Percentiles rank a stretch among this genome's conserved stretches.
phyloP scores from a whole-genome alignment of 35 echinoderm and acorn worm genomes.

The Nesometra sesokonis region DNA sequence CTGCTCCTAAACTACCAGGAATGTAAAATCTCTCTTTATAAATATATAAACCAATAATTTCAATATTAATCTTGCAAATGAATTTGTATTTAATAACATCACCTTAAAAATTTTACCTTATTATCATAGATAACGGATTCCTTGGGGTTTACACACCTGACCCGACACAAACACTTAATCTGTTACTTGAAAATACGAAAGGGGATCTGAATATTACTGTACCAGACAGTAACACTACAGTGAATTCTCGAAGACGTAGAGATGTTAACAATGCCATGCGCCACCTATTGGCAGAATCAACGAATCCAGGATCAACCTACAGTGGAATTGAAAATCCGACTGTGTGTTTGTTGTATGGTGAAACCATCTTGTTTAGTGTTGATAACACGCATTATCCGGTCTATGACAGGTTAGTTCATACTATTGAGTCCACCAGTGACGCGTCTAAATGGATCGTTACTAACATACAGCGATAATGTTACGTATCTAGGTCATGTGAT shows the following conservation, averaged over 20 bases:
- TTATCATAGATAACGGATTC: slow-evolving; percentile 38
- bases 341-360: slow-evolving; percentile 89
- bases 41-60: too few species aligned
- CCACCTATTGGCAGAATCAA: slow-evolving; percentile 29
- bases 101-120: neutral
- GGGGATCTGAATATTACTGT: slow-evolving; percentile 36
- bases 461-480: too few species aligned
- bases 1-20: too few species aligned
- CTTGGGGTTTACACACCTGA: slow-evolving; percentile 65
- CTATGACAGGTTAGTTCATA: slow-evolving; percentile 65
- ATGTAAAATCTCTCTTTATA: too few species aligned
- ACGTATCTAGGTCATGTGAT: too few species aligned
- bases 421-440: too few species aligned
- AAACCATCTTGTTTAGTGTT: slow-evolving; percentile 86
- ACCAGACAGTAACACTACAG: neutral
- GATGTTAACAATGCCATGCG: slow-evolving; percentile 24
- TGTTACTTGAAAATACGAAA: slow-evolving; percentile 57
- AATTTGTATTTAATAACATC: too few species aligned
- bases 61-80: too few species aligned
- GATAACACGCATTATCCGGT: slow-evolving; percentile 95
- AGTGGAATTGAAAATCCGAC: slow-evolving; percentile 67
- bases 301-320: slow-evolving; percentile 25
- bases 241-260: slow-evolving; percentile 13
- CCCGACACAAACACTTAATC: slow-evolving; percentile 17
- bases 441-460: too few species aligned